A percentile compares a stretch with the other conserved stretches of the same genome.
These are phyloP conservation scores for Rhopilema esculentum DNA, from an alignment of 30 jellyfish, hydroid and myxozoan species.

Conservation along the genomic window DNA sequence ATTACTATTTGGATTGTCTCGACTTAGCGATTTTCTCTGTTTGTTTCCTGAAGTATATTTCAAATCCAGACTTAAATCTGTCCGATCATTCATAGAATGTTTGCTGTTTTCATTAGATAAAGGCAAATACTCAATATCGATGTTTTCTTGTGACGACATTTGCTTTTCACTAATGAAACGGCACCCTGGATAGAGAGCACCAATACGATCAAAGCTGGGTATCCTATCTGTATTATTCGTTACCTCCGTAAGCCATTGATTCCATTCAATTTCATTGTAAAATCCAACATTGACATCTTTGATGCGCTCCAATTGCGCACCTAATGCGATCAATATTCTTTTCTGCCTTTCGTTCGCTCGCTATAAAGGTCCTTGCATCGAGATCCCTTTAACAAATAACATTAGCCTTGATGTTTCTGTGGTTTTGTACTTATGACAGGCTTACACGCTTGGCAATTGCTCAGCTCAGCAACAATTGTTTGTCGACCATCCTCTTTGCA, in stretches of 20 bases:
- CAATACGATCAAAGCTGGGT: conserved; percentile 67
- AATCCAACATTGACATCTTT: conserved; percentile 3
- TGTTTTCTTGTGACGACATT: conserved; percentile 60
- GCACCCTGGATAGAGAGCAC: conserved; percentile 52
- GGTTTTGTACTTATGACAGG: conserved; percentile 67
- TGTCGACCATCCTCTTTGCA: background rate
- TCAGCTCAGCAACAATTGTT: conserved; percentile 27
- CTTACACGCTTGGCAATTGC: conserved; percentile 62
- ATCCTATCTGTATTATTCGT: conserved; percentile 13
- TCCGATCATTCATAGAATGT: background rate
- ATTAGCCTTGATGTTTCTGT: conserved; percentile 11
- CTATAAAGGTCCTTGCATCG: background rate
- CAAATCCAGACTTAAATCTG: background rate
- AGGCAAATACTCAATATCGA: conserved; percentile 23
- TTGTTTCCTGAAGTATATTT: conserved; percentile 26
- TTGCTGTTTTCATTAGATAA: conserved; percentile 15
- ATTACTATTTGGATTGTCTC: conserved; percentile 30
- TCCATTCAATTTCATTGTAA: conserved; percentile 31
- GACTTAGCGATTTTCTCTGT: conserved; percentile 24
- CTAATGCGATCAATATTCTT: conserved; percentile 45
- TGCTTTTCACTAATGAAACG: conserved; percentile 11
- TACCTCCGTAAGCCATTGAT: conserved; percentile 12
- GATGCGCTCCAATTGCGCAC: conserved; percentile 18
- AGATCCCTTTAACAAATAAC: background rate
- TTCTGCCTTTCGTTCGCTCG: background rate